phyloP scores from a whole-genome alignment of 2,888 invertebrate species.

The Pyrochroa serraticornis region DNA sequence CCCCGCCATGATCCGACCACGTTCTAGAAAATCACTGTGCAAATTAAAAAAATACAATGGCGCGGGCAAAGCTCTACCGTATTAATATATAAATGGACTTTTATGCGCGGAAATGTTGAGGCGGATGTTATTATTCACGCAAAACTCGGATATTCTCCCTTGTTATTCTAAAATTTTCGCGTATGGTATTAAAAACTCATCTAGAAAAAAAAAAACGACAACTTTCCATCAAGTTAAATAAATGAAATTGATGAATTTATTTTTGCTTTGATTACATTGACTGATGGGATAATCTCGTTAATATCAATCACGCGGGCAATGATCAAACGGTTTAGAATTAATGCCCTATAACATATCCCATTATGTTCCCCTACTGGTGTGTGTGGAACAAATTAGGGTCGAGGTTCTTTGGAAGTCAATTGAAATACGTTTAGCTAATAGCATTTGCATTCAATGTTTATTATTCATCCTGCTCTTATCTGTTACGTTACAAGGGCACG shows the following conservation, averaged over 20 bases:
- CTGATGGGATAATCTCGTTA: not conserved
- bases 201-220: too few relatives aligned
- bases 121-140: too few relatives aligned
- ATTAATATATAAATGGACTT: slow-evolving; percentile 37
- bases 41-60: slow-evolving; percentile 50
- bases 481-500: not conserved
- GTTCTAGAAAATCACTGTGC: slow-evolving; percentile 51
- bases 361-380: slow-evolving; percentile 26
- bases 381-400: slow-evolving; percentile 41
- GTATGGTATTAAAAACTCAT: too few relatives aligned
- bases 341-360: slow-evolving; percentile 16
- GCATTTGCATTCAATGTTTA: slow-evolving; percentile 30
- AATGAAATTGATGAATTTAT: not conserved
- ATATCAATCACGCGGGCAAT: slow-evolving; percentile 1
- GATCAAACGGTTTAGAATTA: slow-evolving; percentile 18
- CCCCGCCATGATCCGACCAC: slow-evolving; percentile 41
- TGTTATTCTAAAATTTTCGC: too few relatives aligned
- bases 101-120: slow-evolving; percentile 9
- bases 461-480: slow-evolving; percentile 5
- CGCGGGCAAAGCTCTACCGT: slow-evolving; percentile 27
- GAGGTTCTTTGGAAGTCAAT: slow-evolving; percentile 44
- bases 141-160: too few relatives aligned
- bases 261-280: not conserved
- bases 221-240: too few relatives aligned
- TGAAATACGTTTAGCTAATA: slow-evolving; percentile 43